Evolutionary conservation across 1,140 invertebrate genomes (phyloP).

Genomic region (Heliconius hermathena): DNA sequence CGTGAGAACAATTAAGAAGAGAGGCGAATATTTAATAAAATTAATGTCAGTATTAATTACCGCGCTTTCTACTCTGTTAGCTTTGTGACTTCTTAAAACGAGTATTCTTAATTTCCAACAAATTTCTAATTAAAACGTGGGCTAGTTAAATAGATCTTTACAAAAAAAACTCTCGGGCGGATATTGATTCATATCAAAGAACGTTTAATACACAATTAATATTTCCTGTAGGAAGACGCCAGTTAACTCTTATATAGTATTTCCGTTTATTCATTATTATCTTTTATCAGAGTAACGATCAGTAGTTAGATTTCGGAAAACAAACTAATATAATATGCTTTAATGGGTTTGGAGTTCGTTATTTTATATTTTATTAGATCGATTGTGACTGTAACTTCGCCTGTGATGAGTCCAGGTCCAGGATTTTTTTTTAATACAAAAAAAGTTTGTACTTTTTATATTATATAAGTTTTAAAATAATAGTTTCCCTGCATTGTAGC

Average conservation of each 20-base stretch:
- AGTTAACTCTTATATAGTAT: background rate
- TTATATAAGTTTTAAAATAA: too few relatives aligned
- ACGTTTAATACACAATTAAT: background rate
- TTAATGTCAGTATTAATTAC: conserved; percentile 18
- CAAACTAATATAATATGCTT: background rate
- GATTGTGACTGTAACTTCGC: too few relatives aligned
- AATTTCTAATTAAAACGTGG: background rate
- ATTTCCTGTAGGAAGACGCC: background rate
- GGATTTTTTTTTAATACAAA: too few relatives aligned
- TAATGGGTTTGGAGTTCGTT: background rate
- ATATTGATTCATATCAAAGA: background rate
- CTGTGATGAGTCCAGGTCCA: too few relatives aligned
- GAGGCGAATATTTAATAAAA: conserved; percentile 13
- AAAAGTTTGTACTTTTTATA: too few relatives aligned
- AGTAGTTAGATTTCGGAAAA: background rate
- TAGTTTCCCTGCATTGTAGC: too few relatives aligned
- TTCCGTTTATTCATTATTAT: background rate
- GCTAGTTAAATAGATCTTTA: background rate
- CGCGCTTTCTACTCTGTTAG: conserved; percentile 14
- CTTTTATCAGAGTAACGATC: background rate
- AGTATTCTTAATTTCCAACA: background rate
- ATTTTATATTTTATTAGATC: background rate
- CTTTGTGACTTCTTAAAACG: conserved; percentile 2
- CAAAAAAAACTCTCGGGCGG: background rate
- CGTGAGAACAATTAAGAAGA: conserved; percentile 11